These are phyloP conservation scores for Polydrusus pterygomalis DNA, from an alignment of 2,888 invertebrate species.

Conservation along the genomic window DNA sequence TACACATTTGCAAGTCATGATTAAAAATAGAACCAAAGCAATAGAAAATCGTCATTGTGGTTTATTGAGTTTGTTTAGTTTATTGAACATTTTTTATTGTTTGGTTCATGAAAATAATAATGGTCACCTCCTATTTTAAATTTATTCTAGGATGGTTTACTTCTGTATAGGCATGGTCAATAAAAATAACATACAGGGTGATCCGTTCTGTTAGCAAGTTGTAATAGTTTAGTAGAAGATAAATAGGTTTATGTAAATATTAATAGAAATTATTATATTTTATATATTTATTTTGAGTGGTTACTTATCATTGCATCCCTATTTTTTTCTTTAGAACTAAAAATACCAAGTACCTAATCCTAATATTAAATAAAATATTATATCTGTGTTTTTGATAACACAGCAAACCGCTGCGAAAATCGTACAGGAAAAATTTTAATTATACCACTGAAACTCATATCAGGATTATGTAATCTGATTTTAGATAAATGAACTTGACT, in stretches of 20 bases:
- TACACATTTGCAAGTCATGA: neutral
- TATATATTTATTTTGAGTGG: no score
- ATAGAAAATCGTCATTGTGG: conserved; percentile 13
- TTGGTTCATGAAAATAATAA: neutral
- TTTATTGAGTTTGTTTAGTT: conserved; percentile 10
- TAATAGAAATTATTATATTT: no score
- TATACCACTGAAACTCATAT: neutral
- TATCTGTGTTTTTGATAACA: neutral
- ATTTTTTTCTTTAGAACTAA: no score
- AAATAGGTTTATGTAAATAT: no score
- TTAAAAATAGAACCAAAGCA: conserved; percentile 16
- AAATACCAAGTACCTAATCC: no score
- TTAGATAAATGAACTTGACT: neutral
- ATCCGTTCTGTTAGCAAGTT: no score
- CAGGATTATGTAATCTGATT: neutral
- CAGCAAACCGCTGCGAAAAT: neutral
- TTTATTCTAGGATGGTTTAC: neutral
- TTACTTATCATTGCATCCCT: no score
- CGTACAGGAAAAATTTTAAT: neutral
- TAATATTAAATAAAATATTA: no score
- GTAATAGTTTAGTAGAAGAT: no score
- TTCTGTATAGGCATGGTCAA: neutral
- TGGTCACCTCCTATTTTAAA: neutral
- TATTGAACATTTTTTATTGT: conserved; percentile 23
- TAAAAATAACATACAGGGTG: neutral